These are phyloP conservation scores for Ptilorrhoa leucosticta DNA, from an alignment of 2,113 vertebrate species.

Conservation along the genomic window DNA sequence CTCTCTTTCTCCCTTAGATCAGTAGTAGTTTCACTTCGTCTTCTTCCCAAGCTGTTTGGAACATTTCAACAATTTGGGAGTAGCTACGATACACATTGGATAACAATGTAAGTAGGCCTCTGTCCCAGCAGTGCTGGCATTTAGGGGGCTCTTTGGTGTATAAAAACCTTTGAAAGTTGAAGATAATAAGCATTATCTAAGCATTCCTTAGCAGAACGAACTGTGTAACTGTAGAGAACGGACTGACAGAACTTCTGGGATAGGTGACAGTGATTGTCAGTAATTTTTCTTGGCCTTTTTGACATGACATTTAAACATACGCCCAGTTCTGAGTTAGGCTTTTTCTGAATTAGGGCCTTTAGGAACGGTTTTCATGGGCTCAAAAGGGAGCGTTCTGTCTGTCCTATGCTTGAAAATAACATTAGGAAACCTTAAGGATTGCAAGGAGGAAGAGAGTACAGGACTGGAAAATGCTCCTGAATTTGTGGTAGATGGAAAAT, in stretches of 20 bases:
- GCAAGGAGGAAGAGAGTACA: neutral
- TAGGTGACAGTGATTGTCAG: neutral
- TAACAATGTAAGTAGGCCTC: conserved; percentile 89
- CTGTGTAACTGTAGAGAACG: neutral
- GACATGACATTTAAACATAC: neutral
- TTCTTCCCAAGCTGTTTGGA: conserved; percentile 96
- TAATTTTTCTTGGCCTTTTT: neutral
- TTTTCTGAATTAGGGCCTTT: neutral
- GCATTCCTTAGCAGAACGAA: neutral
- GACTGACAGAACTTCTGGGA: neutral
- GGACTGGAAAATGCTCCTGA: neutral
- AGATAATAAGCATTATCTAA: no score
- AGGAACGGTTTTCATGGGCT: neutral
- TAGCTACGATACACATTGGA: conserved; percentile 99
- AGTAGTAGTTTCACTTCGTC: conserved; percentile 94
- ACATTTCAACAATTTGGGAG: conserved; percentile 98
- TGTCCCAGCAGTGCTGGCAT: neutral
- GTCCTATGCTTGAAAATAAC: neutral
- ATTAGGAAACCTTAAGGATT: neutral
- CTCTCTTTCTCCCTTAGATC: conserved; percentile 76
- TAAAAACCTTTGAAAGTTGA: neutral
- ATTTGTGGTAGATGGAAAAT: neutral
- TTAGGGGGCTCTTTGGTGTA: neutral
- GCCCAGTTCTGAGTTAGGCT: neutral
- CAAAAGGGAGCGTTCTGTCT: neutral